These are phyloP conservation scores for Acromyrmex echinatior DNA, from an alignment of 1,140 invertebrate species.

Conservation along the genomic window DNA sequence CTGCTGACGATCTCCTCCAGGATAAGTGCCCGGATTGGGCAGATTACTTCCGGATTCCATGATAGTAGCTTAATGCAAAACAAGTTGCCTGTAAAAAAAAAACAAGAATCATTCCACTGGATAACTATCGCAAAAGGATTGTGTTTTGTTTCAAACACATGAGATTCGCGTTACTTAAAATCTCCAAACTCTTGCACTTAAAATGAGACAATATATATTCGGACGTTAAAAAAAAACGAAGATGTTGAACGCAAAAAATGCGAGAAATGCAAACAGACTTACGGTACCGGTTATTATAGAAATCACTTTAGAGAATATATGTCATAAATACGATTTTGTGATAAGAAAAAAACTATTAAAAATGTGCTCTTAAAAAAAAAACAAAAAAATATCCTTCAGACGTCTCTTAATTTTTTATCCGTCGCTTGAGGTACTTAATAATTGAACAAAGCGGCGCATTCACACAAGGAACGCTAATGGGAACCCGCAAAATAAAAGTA, in stretches of 20 bases:
- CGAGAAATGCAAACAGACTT: no score
- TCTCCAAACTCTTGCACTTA: no score
- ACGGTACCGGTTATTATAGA: background rate
- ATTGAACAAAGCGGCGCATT: background rate
- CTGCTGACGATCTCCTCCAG: constrained; percentile 84
- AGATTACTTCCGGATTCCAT: constrained; percentile 84
- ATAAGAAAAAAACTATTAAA: background rate
- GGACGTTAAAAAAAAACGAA: no score
- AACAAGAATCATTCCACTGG: constrained; percentile 7
- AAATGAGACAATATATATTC: no score
- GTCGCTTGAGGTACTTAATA: background rate
- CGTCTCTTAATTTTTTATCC: background rate
- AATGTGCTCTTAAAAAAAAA: background rate
- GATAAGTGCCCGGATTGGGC: constrained; percentile 81
- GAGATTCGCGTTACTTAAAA: no score
- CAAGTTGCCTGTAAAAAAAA: constrained; percentile 65
- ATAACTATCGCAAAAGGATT: background rate
- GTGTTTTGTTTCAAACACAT: background rate
- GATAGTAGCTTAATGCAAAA: constrained; percentile 48
- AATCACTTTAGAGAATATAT: background rate
- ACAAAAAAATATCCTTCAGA: background rate
- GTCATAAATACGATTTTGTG: background rate
- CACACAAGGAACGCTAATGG: background rate
- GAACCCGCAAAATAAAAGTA: background rate
- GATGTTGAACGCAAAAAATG: no score